Evolutionary conservation across 2,888 invertebrate genomes (phyloP).

Genomic region (Ceratothoa steindachneri): DNA sequence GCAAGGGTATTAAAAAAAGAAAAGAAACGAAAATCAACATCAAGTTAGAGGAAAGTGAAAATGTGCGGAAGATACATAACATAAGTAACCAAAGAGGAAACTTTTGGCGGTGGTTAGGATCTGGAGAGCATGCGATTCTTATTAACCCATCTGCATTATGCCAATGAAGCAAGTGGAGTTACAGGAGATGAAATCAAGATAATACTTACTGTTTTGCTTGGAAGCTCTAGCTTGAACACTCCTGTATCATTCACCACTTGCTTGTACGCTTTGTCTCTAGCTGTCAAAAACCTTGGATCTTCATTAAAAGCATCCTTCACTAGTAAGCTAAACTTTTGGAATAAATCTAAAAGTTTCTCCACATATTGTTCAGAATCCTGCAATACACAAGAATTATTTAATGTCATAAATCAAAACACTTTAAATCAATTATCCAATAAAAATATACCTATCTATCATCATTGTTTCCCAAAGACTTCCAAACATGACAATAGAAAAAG

Average conservation of each 20-base stretch:
- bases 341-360: conserved; percentile 85
- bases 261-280: conserved; percentile 95
- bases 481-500: too few species aligned
- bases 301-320: conserved; percentile 93
- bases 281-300: conserved; percentile 94
- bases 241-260: conserved; percentile 96
- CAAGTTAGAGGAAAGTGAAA: too few species aligned
- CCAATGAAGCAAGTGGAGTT: too few species aligned
- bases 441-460: not conserved
- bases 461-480: not conserved
- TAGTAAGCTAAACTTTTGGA: conserved; percentile 83
- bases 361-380: conserved; percentile 97
- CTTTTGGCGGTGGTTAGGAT: too few species aligned
- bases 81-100: too few species aligned
- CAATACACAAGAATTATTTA: conserved; percentile 30
- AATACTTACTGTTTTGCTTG: conserved; percentile 57
- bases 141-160: too few species aligned
- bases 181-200: too few species aligned
- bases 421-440: not conserved
- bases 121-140: too few species aligned
- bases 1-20: too few species aligned
- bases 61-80: too few species aligned
- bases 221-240: conserved; percentile 60
- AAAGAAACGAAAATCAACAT: too few species aligned
- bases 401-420: not conserved